Evolutionary conservation across 2,797 vertebrate genomes (phyloP).

Genomic region (Peromyscus melanophrys): DNA sequence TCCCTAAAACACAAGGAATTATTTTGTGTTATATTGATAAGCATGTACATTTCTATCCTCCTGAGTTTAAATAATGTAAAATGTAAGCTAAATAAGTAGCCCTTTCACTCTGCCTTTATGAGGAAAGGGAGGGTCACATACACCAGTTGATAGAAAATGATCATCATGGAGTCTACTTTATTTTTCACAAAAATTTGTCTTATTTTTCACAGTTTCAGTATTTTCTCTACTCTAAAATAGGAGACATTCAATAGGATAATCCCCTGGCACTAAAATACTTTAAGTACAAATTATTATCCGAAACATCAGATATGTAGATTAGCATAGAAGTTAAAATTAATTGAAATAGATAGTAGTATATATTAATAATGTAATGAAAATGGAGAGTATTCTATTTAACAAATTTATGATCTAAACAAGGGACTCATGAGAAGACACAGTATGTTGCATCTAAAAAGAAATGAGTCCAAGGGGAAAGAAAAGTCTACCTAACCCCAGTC

Average conservation of each 20-base stretch:
- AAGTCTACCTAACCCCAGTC: not conserved
- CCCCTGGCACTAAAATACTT: not conserved
- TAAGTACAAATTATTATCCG: not conserved
- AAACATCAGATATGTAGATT: not conserved
- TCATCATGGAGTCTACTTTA: not conserved
- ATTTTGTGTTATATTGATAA: not conserved
- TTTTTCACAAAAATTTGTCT: not conserved
- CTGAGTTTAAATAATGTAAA: constrained; percentile 27
- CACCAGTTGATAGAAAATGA: not conserved
- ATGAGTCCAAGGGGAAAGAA: not conserved
- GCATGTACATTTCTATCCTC: not conserved
- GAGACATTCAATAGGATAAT: not conserved
- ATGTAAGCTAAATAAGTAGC: not conserved
- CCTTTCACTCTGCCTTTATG: not conserved
- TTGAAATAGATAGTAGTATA: not conserved
- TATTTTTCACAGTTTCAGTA: not conserved
- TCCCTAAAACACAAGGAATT: not conserved
- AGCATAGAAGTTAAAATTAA: not conserved
- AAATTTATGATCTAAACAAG: not conserved
- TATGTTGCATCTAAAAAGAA: not conserved
- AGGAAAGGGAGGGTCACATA: not conserved
- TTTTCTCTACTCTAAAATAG: not conserved
- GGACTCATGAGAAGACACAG: not conserved
- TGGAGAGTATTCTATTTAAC: not conserved
- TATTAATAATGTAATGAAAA: not conserved